These are phyloP conservation scores for Cololabis saira DNA, from an alignment of 2,113 vertebrate genomes.

Conservation along the genomic window DNA sequence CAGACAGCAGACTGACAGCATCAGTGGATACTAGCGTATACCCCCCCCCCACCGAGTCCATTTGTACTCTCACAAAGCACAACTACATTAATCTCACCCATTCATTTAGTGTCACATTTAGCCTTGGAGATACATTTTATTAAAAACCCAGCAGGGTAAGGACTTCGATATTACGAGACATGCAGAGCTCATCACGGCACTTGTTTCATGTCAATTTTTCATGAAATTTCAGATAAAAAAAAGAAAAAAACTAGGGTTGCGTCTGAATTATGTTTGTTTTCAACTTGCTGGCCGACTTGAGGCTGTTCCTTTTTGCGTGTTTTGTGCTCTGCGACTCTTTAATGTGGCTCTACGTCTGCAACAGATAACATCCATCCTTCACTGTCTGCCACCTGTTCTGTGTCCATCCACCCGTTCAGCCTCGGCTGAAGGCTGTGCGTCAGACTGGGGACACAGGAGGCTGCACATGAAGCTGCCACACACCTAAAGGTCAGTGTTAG, in stretches of 20 bases:
- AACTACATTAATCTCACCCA: conserved; percentile 56
- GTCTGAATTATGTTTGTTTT: background rate
- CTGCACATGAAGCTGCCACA: conserved; percentile 46
- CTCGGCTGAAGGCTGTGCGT: conserved; percentile 52
- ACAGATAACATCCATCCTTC: conserved; percentile 59
- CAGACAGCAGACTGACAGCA: conserved; percentile 62
- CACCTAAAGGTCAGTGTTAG: conserved; percentile 67
- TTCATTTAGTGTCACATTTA: conserved; percentile 23
- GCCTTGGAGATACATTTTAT: conserved; percentile 18
- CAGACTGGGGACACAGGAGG: conserved; percentile 59
- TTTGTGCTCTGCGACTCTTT: conserved; percentile 11
- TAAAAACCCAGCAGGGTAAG: conserved; percentile 12
- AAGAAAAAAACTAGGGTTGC: background rate
- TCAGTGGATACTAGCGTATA: conserved; percentile 42
- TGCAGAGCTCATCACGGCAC: background rate
- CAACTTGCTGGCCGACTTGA: background rate
- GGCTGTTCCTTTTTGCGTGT: background rate
- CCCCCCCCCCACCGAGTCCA: background rate
- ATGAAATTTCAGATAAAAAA: background rate
- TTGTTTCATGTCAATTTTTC: background rate
- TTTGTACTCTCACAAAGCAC: conserved; percentile 39
- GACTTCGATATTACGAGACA: background rate
- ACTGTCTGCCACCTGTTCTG: conserved; percentile 30
- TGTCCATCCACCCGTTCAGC: conserved; percentile 38
- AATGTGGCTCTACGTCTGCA: conserved; percentile 19